phyloP scores from a whole-genome alignment of 2,113 vertebrate species.

The Daubentonia madagascariensis region DNA sequence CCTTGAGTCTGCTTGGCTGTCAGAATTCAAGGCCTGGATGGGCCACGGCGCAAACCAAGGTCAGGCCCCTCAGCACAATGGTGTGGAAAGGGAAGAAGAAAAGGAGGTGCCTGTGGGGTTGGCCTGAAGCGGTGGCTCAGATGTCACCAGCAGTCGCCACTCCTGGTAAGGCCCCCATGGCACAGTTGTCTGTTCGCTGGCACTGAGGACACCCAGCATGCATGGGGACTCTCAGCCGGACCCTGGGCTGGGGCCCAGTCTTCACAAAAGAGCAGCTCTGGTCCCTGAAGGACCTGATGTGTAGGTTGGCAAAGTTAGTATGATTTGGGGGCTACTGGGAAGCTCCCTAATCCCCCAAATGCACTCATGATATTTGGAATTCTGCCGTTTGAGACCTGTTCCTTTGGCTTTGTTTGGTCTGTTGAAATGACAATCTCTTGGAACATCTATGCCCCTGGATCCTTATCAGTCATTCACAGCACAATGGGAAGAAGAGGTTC shows the following conservation, averaged over 20 bases:
- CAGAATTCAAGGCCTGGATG: not conserved
- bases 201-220: too few relatives aligned
- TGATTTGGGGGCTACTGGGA: not conserved
- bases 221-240: fast-evolving
- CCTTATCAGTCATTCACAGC: not conserved
- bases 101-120: not conserved
- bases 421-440: not conserved
- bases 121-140: not conserved
- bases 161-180: not conserved
- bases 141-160: not conserved
- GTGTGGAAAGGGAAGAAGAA: not conserved
- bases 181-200: fast-evolving
- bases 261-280: not conserved
- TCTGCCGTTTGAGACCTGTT: not conserved
- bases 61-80: fast-evolving
- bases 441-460: not conserved
- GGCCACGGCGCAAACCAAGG: not conserved
- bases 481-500: not conserved
- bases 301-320: too few relatives aligned
- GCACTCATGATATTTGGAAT: not conserved
- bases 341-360: not conserved
- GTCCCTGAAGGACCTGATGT: not conserved
- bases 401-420: not conserved
- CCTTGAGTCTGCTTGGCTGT: not conserved
- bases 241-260: not conserved